Evolutionary conservation across 2,888 invertebrate species (phyloP).

Genomic region (Drosophila antonietae): DNA sequence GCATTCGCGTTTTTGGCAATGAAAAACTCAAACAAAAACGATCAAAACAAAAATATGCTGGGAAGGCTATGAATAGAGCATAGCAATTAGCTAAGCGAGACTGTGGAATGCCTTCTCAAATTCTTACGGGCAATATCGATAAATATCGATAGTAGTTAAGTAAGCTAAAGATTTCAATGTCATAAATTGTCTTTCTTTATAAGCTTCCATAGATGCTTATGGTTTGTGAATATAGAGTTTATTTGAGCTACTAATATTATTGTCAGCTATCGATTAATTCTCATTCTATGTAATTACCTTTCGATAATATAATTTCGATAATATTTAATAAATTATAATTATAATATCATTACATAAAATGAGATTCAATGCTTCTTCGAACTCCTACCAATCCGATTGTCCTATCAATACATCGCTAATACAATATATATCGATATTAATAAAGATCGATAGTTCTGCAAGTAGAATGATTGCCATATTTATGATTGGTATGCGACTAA

Average conservation of each 20-base stretch:
- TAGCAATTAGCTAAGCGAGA: conserved; percentile 10
- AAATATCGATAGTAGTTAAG: background rate
- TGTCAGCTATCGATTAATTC: background rate
- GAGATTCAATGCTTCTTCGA: too few relatives aligned
- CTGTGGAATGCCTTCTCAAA: conserved; percentile 1
- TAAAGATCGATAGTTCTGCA: background rate
- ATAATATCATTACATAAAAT: too few relatives aligned
- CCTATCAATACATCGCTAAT: too few relatives aligned
- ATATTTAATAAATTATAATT: too few relatives aligned
- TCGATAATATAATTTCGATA: too few relatives aligned
- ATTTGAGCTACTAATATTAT: background rate
- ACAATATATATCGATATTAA: background rate
- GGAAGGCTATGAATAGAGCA: conserved; percentile 10
- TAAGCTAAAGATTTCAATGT: too few relatives aligned
- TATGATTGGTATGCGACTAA: too few relatives aligned
- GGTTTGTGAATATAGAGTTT: too few relatives aligned
- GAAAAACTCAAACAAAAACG: conserved; percentile 55
- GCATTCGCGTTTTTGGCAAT: conserved; percentile 63
- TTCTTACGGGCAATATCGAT: background rate
- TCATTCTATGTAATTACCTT: too few relatives aligned
- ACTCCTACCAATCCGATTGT: too few relatives aligned
- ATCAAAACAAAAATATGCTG: conserved; percentile 32
- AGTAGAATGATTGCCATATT: background rate
- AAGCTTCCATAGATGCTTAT: background rate
- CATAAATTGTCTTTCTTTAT: background rate